Conservation (phyloP, 2,797 vertebrate species). For the Aldrovandia affinis region DNA sequence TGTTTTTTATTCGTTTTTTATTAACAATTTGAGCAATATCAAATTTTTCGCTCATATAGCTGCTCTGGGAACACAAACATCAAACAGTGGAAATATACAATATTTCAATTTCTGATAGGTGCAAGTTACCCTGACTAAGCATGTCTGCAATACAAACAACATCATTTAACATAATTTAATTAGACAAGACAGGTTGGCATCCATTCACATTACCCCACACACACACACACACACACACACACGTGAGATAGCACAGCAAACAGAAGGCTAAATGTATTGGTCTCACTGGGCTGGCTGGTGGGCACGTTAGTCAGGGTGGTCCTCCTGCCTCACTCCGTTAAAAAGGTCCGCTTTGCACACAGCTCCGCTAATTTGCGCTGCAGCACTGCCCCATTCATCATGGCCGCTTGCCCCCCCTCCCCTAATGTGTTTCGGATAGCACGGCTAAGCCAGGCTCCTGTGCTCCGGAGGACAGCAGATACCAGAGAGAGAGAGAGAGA, state of each 20-base stretch:
- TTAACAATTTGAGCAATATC: background rate
- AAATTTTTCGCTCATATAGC: background rate
- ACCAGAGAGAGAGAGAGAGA: no score
- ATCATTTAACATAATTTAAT: background rate
- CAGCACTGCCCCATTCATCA: background rate
- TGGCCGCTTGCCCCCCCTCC: background rate
- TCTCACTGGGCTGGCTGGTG: background rate
- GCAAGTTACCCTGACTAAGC: background rate
- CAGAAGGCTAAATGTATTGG: background rate
- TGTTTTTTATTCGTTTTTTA: background rate
- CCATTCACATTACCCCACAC: background rate
- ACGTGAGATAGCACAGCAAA: background rate
- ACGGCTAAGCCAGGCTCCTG: slow-evolving; percentile 79
- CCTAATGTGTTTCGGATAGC: slow-evolving; percentile 53
- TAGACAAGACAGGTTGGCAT: background rate
- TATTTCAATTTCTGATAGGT: background rate
- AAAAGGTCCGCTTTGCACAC: slow-evolving; percentile 6
- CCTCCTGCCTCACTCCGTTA: background rate
- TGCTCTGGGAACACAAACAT: background rate
- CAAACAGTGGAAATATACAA: background rate
- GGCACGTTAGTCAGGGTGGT: background rate
- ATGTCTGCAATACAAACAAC: background rate
- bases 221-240: background rate
- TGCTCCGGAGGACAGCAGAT: slow-evolving; percentile 61
- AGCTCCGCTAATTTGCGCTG: background rate